phyloP scores from a whole-genome alignment of 2,113 vertebrate genomes.

The Plestiodon gilberti region DNA sequence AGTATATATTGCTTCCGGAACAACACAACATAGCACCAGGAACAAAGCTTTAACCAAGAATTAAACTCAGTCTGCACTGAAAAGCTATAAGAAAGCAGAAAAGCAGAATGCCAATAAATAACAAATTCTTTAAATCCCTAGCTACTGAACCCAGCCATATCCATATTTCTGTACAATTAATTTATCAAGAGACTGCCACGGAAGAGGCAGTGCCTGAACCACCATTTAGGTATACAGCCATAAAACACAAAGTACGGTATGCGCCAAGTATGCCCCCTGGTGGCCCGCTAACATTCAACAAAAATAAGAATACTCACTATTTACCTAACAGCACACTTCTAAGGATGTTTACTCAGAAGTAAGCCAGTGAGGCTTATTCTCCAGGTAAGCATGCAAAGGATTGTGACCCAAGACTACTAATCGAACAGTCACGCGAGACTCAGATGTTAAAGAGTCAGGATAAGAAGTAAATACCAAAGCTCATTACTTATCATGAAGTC shows the following conservation, averaged over 20 bases:
- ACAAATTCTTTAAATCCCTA: background rate
- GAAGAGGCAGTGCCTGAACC: constrained; percentile 1
- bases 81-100: background rate
- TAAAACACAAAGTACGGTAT: accelerated
- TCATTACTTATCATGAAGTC: too few relatives aligned
- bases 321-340: background rate
- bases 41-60: background rate
- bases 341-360: too few relatives aligned
- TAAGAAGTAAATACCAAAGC: too few relatives aligned
- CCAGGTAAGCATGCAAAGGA: too few relatives aligned
- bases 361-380: too few relatives aligned
- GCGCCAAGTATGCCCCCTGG: constrained; percentile 56
- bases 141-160: background rate
- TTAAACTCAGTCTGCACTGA: background rate
- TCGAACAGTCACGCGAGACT: background rate
- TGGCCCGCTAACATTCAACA: constrained; percentile 44
- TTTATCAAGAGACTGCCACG: background rate
- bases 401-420: background rate
- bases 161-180: background rate
- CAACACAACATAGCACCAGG: too few relatives aligned
- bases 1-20: background rate
- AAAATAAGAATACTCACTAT: background rate
- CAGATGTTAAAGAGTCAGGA: too few relatives aligned
- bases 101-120: background rate
- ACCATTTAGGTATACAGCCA: background rate